phyloP scores from a whole-genome alignment of 1,140 invertebrate genomes.

The Trichoplusia ni region DNA sequence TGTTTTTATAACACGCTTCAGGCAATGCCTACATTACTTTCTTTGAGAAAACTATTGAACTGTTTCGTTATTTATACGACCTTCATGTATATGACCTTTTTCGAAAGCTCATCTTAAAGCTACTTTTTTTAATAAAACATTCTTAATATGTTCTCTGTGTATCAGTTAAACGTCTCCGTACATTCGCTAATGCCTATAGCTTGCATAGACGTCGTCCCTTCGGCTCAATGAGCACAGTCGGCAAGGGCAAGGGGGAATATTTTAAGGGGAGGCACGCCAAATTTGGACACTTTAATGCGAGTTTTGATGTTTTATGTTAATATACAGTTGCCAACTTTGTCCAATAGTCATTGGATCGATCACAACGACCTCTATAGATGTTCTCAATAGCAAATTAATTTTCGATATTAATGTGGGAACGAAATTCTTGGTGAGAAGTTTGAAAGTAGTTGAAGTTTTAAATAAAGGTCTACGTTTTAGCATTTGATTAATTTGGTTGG shows the following conservation, averaged over 20 bases:
- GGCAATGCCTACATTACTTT: too few species aligned
- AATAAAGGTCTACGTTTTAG: too few species aligned
- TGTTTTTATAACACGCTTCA: too few species aligned
- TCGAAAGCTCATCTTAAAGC: too few species aligned
- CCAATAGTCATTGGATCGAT: conserved; percentile 62
- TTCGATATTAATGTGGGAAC: conserved; percentile 25
- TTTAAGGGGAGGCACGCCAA: conserved; percentile 53
- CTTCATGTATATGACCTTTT: too few species aligned
- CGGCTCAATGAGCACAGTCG: conserved; percentile 53
- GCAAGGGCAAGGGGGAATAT: conserved; percentile 54
- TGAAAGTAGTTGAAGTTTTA: neutral
- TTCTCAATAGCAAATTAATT: conserved; percentile 30
- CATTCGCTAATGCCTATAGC: conserved; percentile 1
- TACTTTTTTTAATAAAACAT: too few species aligned
- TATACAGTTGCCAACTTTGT: conserved; percentile 61
- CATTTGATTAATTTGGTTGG: too few species aligned
- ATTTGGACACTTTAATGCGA: conserved; percentile 79
- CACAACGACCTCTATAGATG: neutral
- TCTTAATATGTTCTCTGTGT: too few species aligned
- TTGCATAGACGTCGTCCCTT: conserved; percentile 36
- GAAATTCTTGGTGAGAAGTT: neutral
- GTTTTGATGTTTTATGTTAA: conserved; percentile 80
- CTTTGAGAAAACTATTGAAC: too few species aligned
- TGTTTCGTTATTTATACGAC: too few species aligned
- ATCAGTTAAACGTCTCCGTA: too few species aligned